Evolutionary conservation across 2,113 vertebrate species (phyloP), one percentile per base, ranked within the genome.

Genomic region (Sphyrna mokarran): DNA sequence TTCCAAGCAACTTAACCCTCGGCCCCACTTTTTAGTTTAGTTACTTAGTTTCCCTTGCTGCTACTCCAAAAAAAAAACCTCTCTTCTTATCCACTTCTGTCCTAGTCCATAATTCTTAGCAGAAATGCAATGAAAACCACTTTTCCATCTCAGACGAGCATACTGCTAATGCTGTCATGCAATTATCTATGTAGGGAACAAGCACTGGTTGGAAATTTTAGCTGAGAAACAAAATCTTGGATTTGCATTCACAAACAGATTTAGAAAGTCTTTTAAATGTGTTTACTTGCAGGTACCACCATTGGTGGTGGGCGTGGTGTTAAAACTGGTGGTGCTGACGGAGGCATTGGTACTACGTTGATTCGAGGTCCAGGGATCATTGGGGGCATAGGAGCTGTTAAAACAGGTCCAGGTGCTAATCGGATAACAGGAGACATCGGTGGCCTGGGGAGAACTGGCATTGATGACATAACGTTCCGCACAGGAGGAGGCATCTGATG

Each of bases 301-400:
- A 99, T 99, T 66, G 99, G 99, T 0, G 99, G 99, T 0, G 99
- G 98, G 96, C 99, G 98, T 0, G 99, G 99, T 7, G 98, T 98
- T 99, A 99, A 99, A 95, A 99, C 97, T 96, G 99, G 99, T 1
- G 98, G 98, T 0, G 97, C 98, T 0, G 98, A 96, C 18, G 98
- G 99, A 0, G 98, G 98, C 99, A 99, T 99, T n/a, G 98, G 99
- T 93, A 99, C 98, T 96, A 99, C 99, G 0, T 99, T 99, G 97
- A 99, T 99, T 70, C 99, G 98, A 0, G 98, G 98, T 8, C 98
- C 97, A 7, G 99, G 98, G 80, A 99, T 98, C 96, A 99, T 99
- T 0, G 98, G 99, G 0, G 99, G 99, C 98, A 99, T 99, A 0
- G 98, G 97, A 18, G 97, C 96, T 76, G 98, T 97, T 0, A 99